Evolutionary conservation across 2,113 vertebrate genomes (phyloP).

Genomic region (Asarcornis scutulata): DNA sequence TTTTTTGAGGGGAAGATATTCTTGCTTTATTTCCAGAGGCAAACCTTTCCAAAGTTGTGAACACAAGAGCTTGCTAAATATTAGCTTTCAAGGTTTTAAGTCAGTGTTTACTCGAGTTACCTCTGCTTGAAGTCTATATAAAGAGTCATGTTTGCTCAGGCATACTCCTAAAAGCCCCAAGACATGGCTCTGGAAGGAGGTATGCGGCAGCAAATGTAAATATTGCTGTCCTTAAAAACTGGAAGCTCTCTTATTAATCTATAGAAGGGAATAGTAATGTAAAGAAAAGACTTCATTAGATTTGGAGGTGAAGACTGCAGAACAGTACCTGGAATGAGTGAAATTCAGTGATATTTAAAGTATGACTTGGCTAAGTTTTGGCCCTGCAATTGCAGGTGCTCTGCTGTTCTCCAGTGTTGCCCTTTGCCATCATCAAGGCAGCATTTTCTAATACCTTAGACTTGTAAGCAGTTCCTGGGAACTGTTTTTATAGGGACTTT

Average conservation of each 20-base stretch:
- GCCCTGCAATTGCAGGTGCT: background rate
- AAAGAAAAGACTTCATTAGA: background rate
- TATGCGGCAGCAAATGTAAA: conserved; percentile 69
- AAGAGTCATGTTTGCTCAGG: conserved; percentile 73
- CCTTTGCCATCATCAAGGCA: conserved; percentile 8
- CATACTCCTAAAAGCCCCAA: conserved; percentile 53
- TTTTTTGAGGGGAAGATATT: conserved; percentile 56
- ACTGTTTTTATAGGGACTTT: background rate
- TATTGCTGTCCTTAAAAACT: conserved; percentile 36
- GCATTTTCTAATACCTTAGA: conserved; percentile 1
- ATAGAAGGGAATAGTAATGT: background rate
- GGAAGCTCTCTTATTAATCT: conserved; percentile 16
- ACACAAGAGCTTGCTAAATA: conserved; percentile 76
- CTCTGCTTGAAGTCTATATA: conserved; percentile 66
- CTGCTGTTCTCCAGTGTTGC: background rate
- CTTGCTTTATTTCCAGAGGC: conserved; percentile 71
- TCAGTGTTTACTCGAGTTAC: conserved; percentile 69
- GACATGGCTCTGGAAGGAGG: conserved; percentile 54
- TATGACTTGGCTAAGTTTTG: background rate
- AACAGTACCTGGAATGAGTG: background rate
- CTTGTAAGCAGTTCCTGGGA: background rate
- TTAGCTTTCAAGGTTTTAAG: conserved; percentile 76
- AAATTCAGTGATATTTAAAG: background rate
- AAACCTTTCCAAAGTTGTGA: conserved; percentile 73
- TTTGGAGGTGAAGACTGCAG: background rate